Evolutionary conservation across 2,797 vertebrate species (phyloP).

Genomic region (Myotis myotis): DNA sequence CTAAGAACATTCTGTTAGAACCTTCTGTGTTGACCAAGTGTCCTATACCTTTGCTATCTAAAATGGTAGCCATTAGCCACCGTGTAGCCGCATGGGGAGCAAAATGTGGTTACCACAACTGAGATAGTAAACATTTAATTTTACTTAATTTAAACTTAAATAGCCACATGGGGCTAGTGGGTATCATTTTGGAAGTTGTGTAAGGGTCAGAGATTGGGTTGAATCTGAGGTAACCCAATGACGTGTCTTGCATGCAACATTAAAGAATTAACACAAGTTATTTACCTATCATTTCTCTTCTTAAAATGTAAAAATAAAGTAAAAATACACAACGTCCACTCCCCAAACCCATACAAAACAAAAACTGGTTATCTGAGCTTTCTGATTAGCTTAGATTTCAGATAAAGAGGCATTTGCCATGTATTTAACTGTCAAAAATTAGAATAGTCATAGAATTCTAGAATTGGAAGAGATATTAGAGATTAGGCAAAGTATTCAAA

Average conservation of each 20-base stretch:
- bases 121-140: neutral
- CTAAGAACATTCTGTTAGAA: neutral
- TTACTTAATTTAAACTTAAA: neutral
- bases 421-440: neutral
- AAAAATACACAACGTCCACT: neutral
- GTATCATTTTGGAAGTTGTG: neutral
- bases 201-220: neutral
- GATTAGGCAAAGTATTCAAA: neutral
- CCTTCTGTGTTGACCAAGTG: neutral
- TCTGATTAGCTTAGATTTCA: neutral
- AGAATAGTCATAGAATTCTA: neutral
- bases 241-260: neutral
- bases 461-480: neutral
- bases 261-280: slow-evolving; percentile 10
- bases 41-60: neutral
- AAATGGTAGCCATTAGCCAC: neutral
- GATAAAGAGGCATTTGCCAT: neutral
- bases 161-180: neutral
- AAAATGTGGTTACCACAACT: neutral
- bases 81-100: neutral
- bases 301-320: slow-evolving; percentile 26
- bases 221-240: neutral
- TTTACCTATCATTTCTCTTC: neutral
- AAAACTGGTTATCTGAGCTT: neutral
- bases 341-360: neutral